Conservation (phyloP, 2,888 invertebrate species). For the Crossocerus cetratus region DNA sequence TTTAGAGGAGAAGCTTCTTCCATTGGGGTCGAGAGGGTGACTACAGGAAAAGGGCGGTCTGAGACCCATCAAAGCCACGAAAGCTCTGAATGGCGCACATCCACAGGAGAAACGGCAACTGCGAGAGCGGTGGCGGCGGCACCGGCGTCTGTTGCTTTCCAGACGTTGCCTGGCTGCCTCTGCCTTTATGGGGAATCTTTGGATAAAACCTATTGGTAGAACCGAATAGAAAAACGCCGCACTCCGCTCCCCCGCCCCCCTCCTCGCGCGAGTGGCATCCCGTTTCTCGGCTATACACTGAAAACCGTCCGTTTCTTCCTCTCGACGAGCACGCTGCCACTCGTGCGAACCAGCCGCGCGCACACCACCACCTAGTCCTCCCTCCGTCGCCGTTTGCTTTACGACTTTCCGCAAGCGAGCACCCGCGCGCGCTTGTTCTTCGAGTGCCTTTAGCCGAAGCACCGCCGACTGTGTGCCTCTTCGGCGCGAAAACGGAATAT, state of each 20-base stretch:
- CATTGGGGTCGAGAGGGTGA: slow-evolving; percentile 50
- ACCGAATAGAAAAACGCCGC: slow-evolving; percentile 20
- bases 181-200: slow-evolving; percentile 50
- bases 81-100: slow-evolving; percentile 61
- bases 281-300: too few relatives aligned
- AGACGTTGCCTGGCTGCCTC: slow-evolving; percentile 30
- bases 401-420: too few relatives aligned
- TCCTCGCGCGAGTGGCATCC: background rate
- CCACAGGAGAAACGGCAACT: slow-evolving; percentile 31
- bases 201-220: slow-evolving; percentile 39
- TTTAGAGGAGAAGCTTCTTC: slow-evolving; percentile 59
- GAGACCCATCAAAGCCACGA: slow-evolving; percentile 70
- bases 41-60: slow-evolving; percentile 71
- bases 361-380: too few relatives aligned
- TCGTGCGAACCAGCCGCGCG: too few relatives aligned
- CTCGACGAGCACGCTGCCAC: too few relatives aligned
- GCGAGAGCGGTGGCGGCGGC: slow-evolving; percentile 30
- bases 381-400: too few relatives aligned
- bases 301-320: too few relatives aligned
- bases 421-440: too few relatives aligned
- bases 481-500: too few relatives aligned
- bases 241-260: background rate
- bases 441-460: too few relatives aligned
- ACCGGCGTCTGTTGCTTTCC: slow-evolving; percentile 61
- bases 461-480: too few relatives aligned